Evolutionary conservation across 2,113 vertebrate genomes (phyloP).

Genomic region (Mesoclemmys tuberculata): DNA sequence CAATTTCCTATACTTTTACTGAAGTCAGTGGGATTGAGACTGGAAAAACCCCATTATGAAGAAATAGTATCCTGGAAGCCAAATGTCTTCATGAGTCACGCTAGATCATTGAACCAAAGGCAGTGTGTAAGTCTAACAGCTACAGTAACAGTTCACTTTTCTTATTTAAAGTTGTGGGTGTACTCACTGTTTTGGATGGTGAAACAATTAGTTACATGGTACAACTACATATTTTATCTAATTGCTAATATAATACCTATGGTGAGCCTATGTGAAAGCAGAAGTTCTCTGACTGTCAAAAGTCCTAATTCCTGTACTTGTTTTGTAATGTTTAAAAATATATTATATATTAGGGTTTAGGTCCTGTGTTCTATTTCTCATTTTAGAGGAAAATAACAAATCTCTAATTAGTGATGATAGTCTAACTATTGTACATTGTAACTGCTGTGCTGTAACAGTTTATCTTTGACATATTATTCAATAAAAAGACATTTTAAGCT

Average conservation of each 20-base stretch:
- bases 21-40: not conserved
- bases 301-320: not conserved
- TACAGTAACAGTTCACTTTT: not conserved
- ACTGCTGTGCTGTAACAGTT: not conserved
- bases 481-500: not conserved
- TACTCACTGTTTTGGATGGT: not conserved
- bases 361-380: not conserved
- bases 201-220: not conserved
- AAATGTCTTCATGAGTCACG: not conserved
- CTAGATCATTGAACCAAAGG: not conserved
- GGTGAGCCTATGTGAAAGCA: not conserved
- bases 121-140: not conserved
- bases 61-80: not conserved
- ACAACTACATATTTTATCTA: not conserved
- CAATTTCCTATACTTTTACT: not conserved
- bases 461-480: not conserved
- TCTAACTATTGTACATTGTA: not conserved
- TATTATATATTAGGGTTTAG: not conserved
- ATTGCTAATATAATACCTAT: not conserved
- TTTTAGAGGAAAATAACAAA: not conserved
- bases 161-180: not conserved
- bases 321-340: not conserved
- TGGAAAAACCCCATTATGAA: not conserved
- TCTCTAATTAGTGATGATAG: not conserved
- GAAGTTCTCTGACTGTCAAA: not conserved